Evolutionary conservation across 1,140 invertebrate genomes (phyloP).

Genomic region (Phthorimaea operculella): DNA sequence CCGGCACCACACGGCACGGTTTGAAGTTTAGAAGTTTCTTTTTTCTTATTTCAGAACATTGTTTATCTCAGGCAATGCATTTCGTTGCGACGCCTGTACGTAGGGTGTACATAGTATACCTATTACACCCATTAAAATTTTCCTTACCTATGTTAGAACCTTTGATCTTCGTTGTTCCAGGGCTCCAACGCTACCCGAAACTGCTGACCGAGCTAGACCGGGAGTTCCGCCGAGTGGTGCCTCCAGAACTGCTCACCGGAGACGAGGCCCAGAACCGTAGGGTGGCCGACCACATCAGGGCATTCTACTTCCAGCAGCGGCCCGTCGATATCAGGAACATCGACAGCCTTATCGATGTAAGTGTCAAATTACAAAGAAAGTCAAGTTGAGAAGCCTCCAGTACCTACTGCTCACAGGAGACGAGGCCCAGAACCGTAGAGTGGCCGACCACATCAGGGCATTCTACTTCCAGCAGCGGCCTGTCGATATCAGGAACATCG

Average conservation of each 20-base stretch:
- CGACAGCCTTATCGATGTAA: conserved; percentile 66
- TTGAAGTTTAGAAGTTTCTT: too few relatives aligned
- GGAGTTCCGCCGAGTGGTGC: conserved; percentile 67
- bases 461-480: too few relatives aligned
- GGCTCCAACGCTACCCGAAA: conserved; percentile 68
- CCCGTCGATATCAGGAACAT: conserved; percentile 65
- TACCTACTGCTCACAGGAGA: not conserved
- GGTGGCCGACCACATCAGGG: conserved; percentile 63
- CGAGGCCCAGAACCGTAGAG: too few relatives aligned
- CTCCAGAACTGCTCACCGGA: conserved; percentile 56
- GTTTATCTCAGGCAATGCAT: too few relatives aligned
- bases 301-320: conserved; percentile 68
- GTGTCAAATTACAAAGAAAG: conserved; percentile 10
- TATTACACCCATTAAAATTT: too few relatives aligned
- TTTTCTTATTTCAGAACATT: too few relatives aligned
- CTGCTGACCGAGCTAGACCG: conserved; percentile 64
- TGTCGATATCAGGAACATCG: too few relatives aligned
- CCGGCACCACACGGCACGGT: too few relatives aligned
- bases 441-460: too few relatives aligned
- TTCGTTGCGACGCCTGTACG: too few relatives aligned
- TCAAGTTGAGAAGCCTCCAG: not conserved
- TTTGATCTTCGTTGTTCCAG: conserved; percentile 29
- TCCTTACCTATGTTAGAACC: too few relatives aligned
- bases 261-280: conserved; percentile 36
- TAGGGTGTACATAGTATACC: too few relatives aligned